These are phyloP conservation scores for Leptodactylus fuscus DNA, from an alignment of 2,113 vertebrate species.

Conservation along the genomic window DNA sequence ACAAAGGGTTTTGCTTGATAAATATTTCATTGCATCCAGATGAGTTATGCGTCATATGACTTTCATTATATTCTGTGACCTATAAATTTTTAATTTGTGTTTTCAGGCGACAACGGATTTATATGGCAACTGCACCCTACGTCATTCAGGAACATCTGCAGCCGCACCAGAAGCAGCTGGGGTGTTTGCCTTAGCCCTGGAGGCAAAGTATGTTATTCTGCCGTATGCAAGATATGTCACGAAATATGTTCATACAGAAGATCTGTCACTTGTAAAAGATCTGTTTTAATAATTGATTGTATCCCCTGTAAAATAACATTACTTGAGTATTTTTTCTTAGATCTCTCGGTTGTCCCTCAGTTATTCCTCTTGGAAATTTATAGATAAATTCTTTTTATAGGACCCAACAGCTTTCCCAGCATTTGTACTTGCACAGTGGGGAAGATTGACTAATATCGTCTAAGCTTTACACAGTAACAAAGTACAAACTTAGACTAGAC, in stretches of 20 bases:
- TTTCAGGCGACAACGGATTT: constrained; percentile 95
- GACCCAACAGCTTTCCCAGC: no score
- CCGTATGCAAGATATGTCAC: constrained; percentile 23
- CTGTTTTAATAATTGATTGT: not conserved
- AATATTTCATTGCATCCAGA: constrained; percentile 48
- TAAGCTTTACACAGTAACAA: no score
- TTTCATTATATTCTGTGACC: constrained; percentile 25
- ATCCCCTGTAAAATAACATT: not conserved
- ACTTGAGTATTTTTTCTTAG: not conserved
- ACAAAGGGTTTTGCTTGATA: not conserved
- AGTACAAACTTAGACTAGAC: no score
- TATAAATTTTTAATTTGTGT: constrained; percentile 62
- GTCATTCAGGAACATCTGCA: constrained; percentile 96
- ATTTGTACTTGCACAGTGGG: no score
- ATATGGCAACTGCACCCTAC: constrained; percentile 97
- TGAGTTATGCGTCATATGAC: constrained; percentile 16
- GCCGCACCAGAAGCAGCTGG: constrained; percentile 97
- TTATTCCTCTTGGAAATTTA: not conserved
- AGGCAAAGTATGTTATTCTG: constrained; percentile 90
- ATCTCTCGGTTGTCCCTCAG: not conserved
- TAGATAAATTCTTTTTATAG: not conserved
- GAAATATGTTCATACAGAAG: not conserved
- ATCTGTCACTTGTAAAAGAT: not conserved
- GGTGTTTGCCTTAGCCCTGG: constrained; percentile 94
- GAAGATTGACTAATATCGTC: no score